Evolutionary conservation across 1,140 invertebrate genomes (phyloP).

Genomic region (Ectropis grisescens): DNA sequence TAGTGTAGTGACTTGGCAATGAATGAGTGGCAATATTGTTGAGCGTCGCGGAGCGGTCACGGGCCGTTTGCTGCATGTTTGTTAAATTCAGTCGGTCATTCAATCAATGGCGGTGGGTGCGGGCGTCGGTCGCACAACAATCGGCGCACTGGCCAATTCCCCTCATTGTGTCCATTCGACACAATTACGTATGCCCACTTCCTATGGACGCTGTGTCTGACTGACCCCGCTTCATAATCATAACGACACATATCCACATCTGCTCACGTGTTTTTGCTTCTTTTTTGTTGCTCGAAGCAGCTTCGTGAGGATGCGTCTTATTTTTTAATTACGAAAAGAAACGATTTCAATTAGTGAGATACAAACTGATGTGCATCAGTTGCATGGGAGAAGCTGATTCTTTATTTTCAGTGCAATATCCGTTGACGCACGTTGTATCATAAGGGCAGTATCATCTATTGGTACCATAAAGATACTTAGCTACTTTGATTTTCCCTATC

Average conservation of each 20-base stretch:
- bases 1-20: no score
- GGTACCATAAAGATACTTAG: no score
- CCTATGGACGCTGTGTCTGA: no score
- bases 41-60: conserved; percentile 41
- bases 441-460: no score
- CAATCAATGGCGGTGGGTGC: conserved; percentile 62
- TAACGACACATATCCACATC: conserved; percentile 26
- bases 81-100: conserved; percentile 58
- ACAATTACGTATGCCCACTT: conserved; percentile 56
- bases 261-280: conserved; percentile 25
- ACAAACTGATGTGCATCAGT: conserved; percentile 5
- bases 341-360: conserved; percentile 10
- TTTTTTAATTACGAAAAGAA: conserved; percentile 14
- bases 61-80: conserved; percentile 40
- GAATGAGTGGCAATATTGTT: no score
- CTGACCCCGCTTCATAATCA: conserved; percentile 23
- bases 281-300: conserved; percentile 7
- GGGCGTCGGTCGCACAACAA: conserved; percentile 65
- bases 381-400: conserved; percentile 4
- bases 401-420: neutral
- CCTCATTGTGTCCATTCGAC: conserved; percentile 61
- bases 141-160: conserved; percentile 60
- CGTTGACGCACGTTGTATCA: no score
- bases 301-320: conserved; percentile 24
- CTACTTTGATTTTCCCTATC: no score